phyloP scores from a whole-genome alignment of 2,888 invertebrate species.

The Lapara coniferarum region DNA sequence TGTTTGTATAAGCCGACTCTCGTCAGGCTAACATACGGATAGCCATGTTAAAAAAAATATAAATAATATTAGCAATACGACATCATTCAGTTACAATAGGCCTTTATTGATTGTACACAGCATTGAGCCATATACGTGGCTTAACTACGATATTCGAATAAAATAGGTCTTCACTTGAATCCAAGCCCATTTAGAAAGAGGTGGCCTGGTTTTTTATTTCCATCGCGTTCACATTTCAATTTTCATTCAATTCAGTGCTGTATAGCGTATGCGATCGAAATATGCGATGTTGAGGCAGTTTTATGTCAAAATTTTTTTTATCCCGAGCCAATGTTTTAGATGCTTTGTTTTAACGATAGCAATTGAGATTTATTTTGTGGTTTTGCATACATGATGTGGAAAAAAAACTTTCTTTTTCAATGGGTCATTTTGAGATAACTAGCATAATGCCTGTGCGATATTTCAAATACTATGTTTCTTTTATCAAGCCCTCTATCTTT shows the following conservation, averaged over 20 bases:
- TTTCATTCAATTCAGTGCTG: constrained; percentile 19
- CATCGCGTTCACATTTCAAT: constrained; percentile 17
- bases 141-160: constrained; percentile 14
- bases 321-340: constrained; percentile 2
- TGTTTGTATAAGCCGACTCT: no score
- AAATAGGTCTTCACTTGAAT: constrained; percentile 20
- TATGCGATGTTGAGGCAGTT: constrained; percentile 16
- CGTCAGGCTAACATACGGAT: no score
- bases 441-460: no score
- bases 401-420: background rate
- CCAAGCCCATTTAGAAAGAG: constrained; percentile 19
- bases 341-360: background rate
- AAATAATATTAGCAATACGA: background rate
- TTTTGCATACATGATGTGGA: background rate
- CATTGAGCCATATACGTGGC: background rate
- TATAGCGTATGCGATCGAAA: constrained; percentile 25
- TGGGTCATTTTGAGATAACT: background rate
- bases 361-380: constrained; percentile 10
- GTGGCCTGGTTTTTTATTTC: constrained; percentile 24
- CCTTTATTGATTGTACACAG: background rate
- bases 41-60: no score
- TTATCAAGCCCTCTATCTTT: no score
- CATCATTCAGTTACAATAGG: background rate
- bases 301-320: constrained; percentile 19
- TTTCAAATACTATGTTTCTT: no score